These are phyloP conservation scores for Monopterus albus DNA, from an alignment of 2,113 vertebrate species.

Conservation along the genomic window DNA sequence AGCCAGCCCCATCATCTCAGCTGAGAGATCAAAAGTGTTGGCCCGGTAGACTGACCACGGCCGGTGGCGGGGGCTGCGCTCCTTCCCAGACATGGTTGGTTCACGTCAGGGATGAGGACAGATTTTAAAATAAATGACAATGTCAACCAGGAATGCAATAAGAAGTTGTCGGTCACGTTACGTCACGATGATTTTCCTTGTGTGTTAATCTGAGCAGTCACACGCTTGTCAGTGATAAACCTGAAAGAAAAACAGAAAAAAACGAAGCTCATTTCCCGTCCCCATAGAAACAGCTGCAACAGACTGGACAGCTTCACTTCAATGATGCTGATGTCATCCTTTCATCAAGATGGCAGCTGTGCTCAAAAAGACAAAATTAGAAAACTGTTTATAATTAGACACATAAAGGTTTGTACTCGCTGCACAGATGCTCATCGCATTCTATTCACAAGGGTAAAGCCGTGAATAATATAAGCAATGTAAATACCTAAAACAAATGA, in stretches of 20 bases:
- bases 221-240: constrained; percentile 9
- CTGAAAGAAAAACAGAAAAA: constrained; percentile 39
- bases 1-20: constrained; percentile 94
- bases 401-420: neutral
- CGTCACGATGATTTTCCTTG: neutral
- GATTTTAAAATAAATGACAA: neutral
- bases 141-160: neutral
- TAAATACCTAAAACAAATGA: too few species aligned
- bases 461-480: too few species aligned
- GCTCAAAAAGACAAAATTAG: neutral
- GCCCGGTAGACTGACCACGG: constrained; percentile 92
- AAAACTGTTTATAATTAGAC: neutral
- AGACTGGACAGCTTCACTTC: neutral
- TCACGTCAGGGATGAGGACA: constrained; percentile 56
- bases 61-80: constrained; percentile 94
- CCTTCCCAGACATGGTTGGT: constrained; percentile 91
- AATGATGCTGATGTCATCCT: neutral
- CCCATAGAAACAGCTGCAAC: constrained; percentile 20
- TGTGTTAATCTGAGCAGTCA: constrained; percentile 20
- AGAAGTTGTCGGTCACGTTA: neutral
- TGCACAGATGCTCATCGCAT: neutral
- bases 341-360: constrained; percentile 3
- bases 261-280: constrained; percentile 10
- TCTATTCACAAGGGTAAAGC: neutral
- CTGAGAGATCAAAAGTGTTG: constrained; percentile 93